phyloP scores from a whole-genome alignment of 2,888 invertebrate species.

The Phymatocera aterrima region DNA sequence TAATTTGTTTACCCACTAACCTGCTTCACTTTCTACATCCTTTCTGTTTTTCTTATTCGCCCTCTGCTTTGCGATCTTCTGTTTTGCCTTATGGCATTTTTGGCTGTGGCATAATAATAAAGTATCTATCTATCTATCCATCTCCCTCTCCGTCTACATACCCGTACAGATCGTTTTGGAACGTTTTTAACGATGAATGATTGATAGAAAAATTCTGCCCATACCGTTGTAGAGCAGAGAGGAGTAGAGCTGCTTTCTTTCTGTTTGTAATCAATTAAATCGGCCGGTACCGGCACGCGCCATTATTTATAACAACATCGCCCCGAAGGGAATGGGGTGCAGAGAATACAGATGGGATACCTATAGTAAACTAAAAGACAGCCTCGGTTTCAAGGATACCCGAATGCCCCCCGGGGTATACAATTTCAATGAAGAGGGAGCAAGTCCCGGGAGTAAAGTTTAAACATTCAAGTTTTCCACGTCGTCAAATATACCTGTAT shows the following conservation, averaged over 20 bases:
- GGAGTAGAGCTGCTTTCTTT: background rate
- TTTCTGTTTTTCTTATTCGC: too few relatives aligned
- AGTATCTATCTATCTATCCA: too few relatives aligned
- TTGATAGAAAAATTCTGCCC: background rate
- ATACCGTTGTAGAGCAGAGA: background rate
- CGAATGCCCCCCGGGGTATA: conserved; percentile 13
- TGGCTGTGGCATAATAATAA: too few relatives aligned
- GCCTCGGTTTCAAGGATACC: conserved; percentile 11
- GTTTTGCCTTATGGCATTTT: too few relatives aligned
- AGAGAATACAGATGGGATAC: too few relatives aligned
- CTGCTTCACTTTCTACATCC: too few relatives aligned
- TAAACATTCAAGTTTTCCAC: conserved; percentile 17
- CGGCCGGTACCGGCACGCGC: background rate
- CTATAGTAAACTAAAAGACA: background rate
- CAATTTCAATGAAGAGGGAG: conserved; percentile 14
- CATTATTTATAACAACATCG: conserved; percentile 37
- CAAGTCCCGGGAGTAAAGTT: conserved; percentile 32
- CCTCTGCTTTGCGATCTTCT: too few relatives aligned
- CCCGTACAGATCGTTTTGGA: too few relatives aligned
- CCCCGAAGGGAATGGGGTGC: background rate
- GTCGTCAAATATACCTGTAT: too few relatives aligned
- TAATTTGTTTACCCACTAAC: too few relatives aligned
- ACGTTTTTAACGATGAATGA: background rate
- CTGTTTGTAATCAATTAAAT: conserved; percentile 28
- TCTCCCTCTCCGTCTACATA: too few relatives aligned